Conservation (phyloP, 2,113 vertebrate species). For the Fregata magnificens region DNA sequence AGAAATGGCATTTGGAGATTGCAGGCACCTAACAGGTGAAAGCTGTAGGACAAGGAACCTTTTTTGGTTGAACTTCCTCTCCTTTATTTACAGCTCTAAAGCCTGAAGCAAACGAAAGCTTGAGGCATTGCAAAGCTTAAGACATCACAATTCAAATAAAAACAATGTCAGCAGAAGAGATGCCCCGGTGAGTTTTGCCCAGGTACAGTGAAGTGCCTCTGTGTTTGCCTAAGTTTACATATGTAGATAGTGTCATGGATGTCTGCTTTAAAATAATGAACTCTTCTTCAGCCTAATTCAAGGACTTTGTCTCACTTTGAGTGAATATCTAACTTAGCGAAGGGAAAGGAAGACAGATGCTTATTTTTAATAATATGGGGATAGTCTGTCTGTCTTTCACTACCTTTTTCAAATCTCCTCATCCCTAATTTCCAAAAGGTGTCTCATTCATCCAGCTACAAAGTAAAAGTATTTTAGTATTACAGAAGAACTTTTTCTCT, state of each 20-base stretch:
- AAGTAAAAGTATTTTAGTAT: not conserved
- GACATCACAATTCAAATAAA: not conserved
- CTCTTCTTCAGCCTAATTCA: not conserved
- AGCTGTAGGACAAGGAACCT: not conserved
- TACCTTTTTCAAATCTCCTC: not conserved
- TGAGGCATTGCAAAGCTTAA: not conserved
- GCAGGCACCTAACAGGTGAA: not conserved
- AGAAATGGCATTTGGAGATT: not conserved
- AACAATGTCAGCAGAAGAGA: not conserved
- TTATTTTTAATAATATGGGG: not conserved
- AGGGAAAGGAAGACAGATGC: not conserved
- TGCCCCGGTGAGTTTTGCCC: not conserved
- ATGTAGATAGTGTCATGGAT: not conserved
- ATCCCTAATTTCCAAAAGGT: not conserved
- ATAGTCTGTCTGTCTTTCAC: not conserved
- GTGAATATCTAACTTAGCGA: not conserved
- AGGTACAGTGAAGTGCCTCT: not conserved
- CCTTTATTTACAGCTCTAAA: not conserved
- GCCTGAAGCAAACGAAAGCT: not conserved
- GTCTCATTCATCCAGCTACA: not conserved
- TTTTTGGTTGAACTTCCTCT: not conserved
- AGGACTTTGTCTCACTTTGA: not conserved
- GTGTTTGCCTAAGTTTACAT: not conserved
- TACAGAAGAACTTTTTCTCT: not conserved
- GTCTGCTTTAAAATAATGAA: not conserved